Evolutionary conservation across 2,888 invertebrate species (phyloP), one percentile per base, ranked within the genome.

Genomic region (Xestia c-nigrum): DNA sequence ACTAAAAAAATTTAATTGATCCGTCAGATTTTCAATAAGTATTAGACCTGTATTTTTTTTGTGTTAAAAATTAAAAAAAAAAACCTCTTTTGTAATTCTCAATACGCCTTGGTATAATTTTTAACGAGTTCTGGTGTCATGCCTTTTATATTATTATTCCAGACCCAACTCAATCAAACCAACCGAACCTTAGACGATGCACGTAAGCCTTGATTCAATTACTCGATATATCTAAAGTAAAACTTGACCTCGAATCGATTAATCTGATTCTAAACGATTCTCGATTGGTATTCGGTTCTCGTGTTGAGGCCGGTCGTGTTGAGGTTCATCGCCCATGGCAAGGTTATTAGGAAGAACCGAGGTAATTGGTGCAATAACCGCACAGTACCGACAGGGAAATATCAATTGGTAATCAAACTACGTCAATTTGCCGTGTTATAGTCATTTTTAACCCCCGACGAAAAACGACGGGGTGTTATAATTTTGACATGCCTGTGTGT

Each of bases 341-440:
- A 86, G 86, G 88, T 86, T 76, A 81, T 43, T 38, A 81, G 87
- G 88, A 88, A 82, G 84, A 78, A 59, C 38, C n/a, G 72, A 76
- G 76, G 80, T 84, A 80, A 79, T 77, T 79, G 69, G 81, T 84
- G 75, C 86, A 88, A 78, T 72, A 80, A 84, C 88, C 86, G 75
- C 67, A 12, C 31, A 38, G 47, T n/a, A 38, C 38, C 69, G 3
- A 14, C 24, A 7, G 16, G 72, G 50, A 72, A 43, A 72, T 52
- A 3, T 52, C 1, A 70, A 40, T 14, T 72, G 24, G 10, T 21
- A 31, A 31, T 38, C 31, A 38, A 47, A 71, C 47, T 43, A 46
- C 5, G 6, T n/a, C 5, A 61, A 7, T 69, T 21, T 6, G 7
- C 24, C 61, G 0, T 16, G 31, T 31, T 4, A 46, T 47, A n/a